Percentiles rank a stretch among this genome's conserved stretches.
These are phyloP conservation scores for Brachionus koreanus DNA, from an alignment of 1,140 invertebrate species.

Conservation along the genomic window DNA sequence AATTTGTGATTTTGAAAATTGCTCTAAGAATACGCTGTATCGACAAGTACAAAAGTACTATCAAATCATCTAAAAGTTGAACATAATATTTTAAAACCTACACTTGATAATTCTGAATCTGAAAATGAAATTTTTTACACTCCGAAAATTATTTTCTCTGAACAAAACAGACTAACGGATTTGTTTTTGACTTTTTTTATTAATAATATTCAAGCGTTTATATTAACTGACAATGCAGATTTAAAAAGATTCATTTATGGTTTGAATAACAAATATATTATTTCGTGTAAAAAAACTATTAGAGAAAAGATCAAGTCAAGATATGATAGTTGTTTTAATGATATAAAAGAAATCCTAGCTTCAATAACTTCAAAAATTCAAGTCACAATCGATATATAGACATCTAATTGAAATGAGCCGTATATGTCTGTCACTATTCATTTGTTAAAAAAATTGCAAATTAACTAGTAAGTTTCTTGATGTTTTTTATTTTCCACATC, in stretches of 20 bases:
- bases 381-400: slow-evolving; percentile 49
- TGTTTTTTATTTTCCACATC: slow-evolving; percentile 45
- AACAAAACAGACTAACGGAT: too few species aligned
- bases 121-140: not conserved
- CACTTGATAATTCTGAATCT: not conserved
- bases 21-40: not conserved
- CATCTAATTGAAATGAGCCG: slow-evolving; percentile 46
- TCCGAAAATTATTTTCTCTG: not conserved
- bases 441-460: slow-evolving; percentile 47
- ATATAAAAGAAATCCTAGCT: slow-evolving; percentile 9
- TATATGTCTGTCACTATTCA: slow-evolving; percentile 49
- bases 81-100: not conserved
- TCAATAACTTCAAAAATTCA: too few species aligned
- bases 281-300: too few species aligned
- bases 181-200: too few species aligned
- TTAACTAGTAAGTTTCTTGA: slow-evolving; percentile 45
- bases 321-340: slow-evolving; percentile 45
- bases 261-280: too few species aligned
- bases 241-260: slow-evolving; percentile 47
- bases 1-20: too few species aligned
- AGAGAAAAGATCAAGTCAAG: too few species aligned
- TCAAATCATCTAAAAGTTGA: not conserved
- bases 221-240: slow-evolving; percentile 47
- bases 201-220: too few species aligned
- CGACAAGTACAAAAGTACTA: not conserved